Evolutionary conservation across 2,888 invertebrate species (phyloP).

Genomic region (Drosophila sordidapex): DNA sequence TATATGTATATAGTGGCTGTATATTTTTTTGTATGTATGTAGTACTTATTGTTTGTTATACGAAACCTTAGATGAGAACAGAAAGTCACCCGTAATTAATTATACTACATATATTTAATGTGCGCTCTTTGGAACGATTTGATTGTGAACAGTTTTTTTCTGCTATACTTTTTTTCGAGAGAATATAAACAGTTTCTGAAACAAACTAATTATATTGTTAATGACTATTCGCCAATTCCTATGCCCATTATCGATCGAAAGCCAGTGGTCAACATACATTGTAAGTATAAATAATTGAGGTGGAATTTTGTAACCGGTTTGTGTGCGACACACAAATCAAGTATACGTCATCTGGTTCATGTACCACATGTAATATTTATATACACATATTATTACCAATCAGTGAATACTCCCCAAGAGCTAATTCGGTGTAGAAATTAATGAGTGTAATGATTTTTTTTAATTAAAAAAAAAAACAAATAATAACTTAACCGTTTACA

Average conservation of each 20-base stretch:
- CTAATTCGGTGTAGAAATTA: background rate
- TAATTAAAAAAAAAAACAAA: background rate
- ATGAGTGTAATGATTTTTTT: background rate
- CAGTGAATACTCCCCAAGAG: background rate
- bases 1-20: constrained; percentile 25
- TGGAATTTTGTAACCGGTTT: constrained; percentile 55
- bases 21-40: constrained; percentile 46
- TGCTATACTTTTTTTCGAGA: constrained; percentile 44
- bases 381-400: background rate
- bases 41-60: constrained; percentile 76
- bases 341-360: constrained; percentile 51
- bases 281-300: constrained; percentile 24
- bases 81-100: constrained; percentile 9
- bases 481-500: background rate
- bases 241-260: constrained; percentile 4
- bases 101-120: constrained; percentile 8
- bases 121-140: constrained; percentile 48
- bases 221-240: constrained; percentile 2
- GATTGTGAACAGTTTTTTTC: constrained; percentile 61
- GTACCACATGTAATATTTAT: constrained; percentile 1
- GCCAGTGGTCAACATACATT: constrained; percentile 24
- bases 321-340: constrained; percentile 40
- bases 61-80: constrained; percentile 57
- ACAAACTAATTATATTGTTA: constrained; percentile 35
- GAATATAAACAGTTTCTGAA: constrained; percentile 54